A percentile compares a stretch with the other conserved stretches of the same genome.
Evolutionary conservation across 2,888 invertebrate genomes (phyloP).

Genomic region (Lacanobia oleracea): DNA sequence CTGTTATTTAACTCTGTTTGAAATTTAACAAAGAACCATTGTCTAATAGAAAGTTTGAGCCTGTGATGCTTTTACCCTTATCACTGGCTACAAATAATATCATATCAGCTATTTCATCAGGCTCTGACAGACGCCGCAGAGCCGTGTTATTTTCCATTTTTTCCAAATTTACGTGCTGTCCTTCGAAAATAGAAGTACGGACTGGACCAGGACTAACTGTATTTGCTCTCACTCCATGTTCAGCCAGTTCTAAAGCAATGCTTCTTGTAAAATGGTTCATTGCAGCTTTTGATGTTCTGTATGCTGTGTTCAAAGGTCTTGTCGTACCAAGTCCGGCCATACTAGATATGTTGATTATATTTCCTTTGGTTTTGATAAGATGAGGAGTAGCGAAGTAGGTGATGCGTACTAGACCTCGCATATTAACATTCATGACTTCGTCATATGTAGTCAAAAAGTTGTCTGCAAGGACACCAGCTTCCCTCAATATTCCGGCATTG

Average conservation of each 20-base stretch:
- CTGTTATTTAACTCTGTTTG: neutral
- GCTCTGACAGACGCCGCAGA: conserved; percentile 4
- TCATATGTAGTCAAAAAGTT: conserved; percentile 62
- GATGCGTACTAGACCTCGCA: conserved; percentile 63
- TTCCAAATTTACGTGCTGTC: conserved; percentile 6
- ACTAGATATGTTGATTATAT: conserved; percentile 69
- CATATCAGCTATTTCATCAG: conserved; percentile 56
- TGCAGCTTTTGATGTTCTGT: conserved; percentile 70
- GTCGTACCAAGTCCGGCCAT: conserved; percentile 85
- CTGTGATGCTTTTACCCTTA: conserved; percentile 60
- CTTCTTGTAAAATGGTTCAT: conserved; percentile 70
- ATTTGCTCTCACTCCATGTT: conserved; percentile 93
- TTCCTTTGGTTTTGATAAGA: conserved; percentile 67
- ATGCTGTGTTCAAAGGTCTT: conserved; percentile 88
- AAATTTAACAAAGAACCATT: conserved; percentile 43
- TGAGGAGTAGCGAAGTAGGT: conserved; percentile 65
- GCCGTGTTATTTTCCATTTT: neutral
- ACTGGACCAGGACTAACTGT: conserved; percentile 69
- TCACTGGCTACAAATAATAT: conserved; percentile 63
- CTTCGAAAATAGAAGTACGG: conserved; percentile 86
- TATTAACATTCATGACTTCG: conserved; percentile 65
- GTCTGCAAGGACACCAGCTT: conserved; percentile 45
- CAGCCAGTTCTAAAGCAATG: conserved; percentile 92
- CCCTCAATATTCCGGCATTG: conserved; percentile 68
- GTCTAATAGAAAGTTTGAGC: conserved; percentile 54